phyloP scores from a whole-genome alignment of 2,797 vertebrate genomes.

The Pseudochromis fuscus region DNA sequence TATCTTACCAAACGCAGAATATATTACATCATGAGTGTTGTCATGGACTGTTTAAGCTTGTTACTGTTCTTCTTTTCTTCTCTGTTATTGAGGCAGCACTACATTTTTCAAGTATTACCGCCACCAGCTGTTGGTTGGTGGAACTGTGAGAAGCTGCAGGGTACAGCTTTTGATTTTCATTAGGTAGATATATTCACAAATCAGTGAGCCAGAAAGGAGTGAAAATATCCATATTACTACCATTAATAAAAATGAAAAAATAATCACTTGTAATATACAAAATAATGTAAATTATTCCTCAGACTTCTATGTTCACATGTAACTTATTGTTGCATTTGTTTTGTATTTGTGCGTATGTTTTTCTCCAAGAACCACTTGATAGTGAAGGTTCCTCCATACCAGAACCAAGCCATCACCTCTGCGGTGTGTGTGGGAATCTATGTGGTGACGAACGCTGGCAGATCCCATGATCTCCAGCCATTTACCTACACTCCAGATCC shows the following conservation, averaged over 20 bases:
- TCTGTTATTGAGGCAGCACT: background rate
- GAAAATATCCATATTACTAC: background rate
- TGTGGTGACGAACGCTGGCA: slow-evolving; percentile 96
- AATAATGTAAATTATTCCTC: background rate
- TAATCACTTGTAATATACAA: too few relatives aligned
- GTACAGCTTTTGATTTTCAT: background rate
- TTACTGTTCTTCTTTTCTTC: background rate
- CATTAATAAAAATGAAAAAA: too few relatives aligned
- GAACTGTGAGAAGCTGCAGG: background rate
- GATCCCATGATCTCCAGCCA: slow-evolving; percentile 95
- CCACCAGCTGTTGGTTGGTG: slow-evolving; percentile 14
- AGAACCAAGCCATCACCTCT: slow-evolving; percentile 90
- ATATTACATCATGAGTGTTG: background rate
- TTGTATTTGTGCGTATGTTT: background rate
- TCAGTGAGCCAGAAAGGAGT: background rate
- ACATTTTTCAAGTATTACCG: slow-evolving; percentile 1
- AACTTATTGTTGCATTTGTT: background rate
- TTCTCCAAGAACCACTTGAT: slow-evolving; percentile 94
- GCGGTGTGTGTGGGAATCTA: slow-evolving; percentile 94
- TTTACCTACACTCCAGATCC: slow-evolving; percentile 97
- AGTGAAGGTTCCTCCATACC: slow-evolving; percentile 97
- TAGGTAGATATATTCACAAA: background rate
- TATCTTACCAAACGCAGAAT: background rate
- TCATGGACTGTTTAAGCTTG: background rate
- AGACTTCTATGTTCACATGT: background rate